Percentiles rank a stretch among this genome's conserved stretches.
phyloP scores from a whole-genome alignment of 2,888 invertebrate species.

The Cetonia aurata region DNA sequence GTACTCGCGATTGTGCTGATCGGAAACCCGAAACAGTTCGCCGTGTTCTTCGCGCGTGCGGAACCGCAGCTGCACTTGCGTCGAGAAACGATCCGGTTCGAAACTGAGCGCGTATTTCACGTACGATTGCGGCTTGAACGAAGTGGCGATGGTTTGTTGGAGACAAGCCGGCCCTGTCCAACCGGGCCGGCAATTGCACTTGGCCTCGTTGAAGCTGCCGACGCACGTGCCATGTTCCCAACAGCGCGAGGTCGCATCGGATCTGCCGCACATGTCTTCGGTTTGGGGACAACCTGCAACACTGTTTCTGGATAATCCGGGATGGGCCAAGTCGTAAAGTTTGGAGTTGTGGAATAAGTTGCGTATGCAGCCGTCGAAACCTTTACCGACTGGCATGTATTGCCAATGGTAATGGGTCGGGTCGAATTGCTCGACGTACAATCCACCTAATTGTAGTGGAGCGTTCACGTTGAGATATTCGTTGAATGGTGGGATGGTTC shows the following conservation, averaged over 20 bases:
- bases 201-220: slow-evolving; percentile 88
- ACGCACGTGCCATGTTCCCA: slow-evolving; percentile 96
- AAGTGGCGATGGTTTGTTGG: slow-evolving; percentile 88
- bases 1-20: slow-evolving; percentile 94
- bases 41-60: slow-evolving; percentile 94
- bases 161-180: slow-evolving; percentile 94
- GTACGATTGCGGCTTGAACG: slow-evolving; percentile 93
- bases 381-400: slow-evolving; percentile 89
- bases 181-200: slow-evolving; percentile 95
- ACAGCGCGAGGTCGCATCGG: slow-evolving; percentile 87
- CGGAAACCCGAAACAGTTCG: slow-evolving; percentile 92
- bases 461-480: slow-evolving; percentile 97
- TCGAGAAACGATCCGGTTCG: slow-evolving; percentile 92
- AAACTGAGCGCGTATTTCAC: slow-evolving; percentile 97
- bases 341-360: slow-evolving; percentile 97
- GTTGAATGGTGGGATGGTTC: slow-evolving; percentile 93
- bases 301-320: slow-evolving; percentile 88
- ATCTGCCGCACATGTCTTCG: slow-evolving; percentile 91
- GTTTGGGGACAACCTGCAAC: slow-evolving; percentile 93
- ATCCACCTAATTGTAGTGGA: slow-evolving; percentile 94
- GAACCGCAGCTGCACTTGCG: slow-evolving; percentile 93
- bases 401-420: slow-evolving; percentile 92
- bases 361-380: slow-evolving; percentile 96
- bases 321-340: slow-evolving; percentile 94
- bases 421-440: slow-evolving; percentile 91